phyloP scores from a whole-genome alignment of 2,888 invertebrate genomes.

The Nomada fabriciana region DNA sequence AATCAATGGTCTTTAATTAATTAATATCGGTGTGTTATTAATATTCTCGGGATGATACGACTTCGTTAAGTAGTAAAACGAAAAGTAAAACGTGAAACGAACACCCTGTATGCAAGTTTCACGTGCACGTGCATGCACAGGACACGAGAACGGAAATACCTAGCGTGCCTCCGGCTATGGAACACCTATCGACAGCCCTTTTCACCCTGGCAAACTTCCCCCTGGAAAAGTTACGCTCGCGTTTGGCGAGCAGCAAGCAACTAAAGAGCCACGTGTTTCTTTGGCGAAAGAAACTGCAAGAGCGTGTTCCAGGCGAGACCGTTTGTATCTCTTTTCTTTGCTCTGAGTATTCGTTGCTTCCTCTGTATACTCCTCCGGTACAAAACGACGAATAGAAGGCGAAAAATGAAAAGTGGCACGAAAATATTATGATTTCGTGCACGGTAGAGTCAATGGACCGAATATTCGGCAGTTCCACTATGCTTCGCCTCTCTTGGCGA shows the following conservation, averaged over 20 bases:
- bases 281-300: conserved; percentile 21
- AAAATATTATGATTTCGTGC: conserved; percentile 20
- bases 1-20: too few relatives aligned
- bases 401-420: background rate
- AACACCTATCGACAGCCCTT: conserved; percentile 50
- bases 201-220: conserved; percentile 24
- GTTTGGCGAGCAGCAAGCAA: conserved; percentile 17
- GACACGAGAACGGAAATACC: conserved; percentile 49
- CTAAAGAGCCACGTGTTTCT: background rate
- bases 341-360: background rate
- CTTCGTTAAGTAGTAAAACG: too few relatives aligned
- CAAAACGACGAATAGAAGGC: background rate
- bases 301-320: background rate
- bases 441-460: background rate
- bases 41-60: too few relatives aligned
- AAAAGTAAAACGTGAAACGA: too few relatives aligned
- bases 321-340: conserved; percentile 10
- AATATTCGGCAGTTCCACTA: background rate
- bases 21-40: too few relatives aligned
- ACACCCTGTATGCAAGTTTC: conserved; percentile 3
- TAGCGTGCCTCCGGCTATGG: conserved; percentile 30
- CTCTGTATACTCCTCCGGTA: background rate
- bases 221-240: conserved; percentile 3
- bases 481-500: conserved; percentile 1
- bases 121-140: conserved; percentile 10